These are phyloP conservation scores for Eumaeus atala DNA, from an alignment of 1,140 invertebrate species.

Conservation along the genomic window DNA sequence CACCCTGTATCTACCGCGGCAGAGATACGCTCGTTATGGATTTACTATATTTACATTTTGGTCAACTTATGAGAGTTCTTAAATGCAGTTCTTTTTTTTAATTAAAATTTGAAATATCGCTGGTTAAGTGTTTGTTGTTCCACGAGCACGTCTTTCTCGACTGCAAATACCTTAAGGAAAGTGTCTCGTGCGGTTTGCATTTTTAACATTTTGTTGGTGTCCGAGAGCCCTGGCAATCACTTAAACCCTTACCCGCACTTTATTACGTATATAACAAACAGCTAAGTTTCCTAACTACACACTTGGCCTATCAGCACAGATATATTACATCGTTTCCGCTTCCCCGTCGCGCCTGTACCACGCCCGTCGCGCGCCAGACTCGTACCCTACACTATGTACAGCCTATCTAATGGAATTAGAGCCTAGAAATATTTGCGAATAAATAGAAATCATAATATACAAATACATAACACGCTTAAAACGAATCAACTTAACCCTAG, in stretches of 20 bases:
- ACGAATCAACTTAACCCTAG: conserved; percentile 14
- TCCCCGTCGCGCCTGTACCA: background rate
- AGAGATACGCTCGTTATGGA: too few relatives aligned
- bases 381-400: conserved; percentile 25
- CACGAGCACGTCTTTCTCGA: too few relatives aligned
- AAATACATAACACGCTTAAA: conserved; percentile 32
- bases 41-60: too few relatives aligned
- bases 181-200: too few relatives aligned
- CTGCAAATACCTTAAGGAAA: too few relatives aligned
- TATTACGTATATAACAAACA: background rate
- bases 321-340: background rate
- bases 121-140: too few relatives aligned
- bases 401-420: conserved; percentile 34
- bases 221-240: too few relatives aligned
- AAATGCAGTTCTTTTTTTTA: too few relatives aligned
- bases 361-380: conserved; percentile 12
- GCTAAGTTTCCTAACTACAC: background rate
- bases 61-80: too few relatives aligned
- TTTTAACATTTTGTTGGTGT: too few relatives aligned
- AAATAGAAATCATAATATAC: conserved; percentile 45
- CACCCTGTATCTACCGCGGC: background rate
- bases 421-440: conserved; percentile 38
- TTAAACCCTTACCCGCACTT: background rate
- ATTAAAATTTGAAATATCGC: too few relatives aligned
- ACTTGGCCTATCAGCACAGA: background rate